Base-by-base conservation (phyloP, 2,888 invertebrate species). In the Hirtodrosophila trivittata region DNA sequence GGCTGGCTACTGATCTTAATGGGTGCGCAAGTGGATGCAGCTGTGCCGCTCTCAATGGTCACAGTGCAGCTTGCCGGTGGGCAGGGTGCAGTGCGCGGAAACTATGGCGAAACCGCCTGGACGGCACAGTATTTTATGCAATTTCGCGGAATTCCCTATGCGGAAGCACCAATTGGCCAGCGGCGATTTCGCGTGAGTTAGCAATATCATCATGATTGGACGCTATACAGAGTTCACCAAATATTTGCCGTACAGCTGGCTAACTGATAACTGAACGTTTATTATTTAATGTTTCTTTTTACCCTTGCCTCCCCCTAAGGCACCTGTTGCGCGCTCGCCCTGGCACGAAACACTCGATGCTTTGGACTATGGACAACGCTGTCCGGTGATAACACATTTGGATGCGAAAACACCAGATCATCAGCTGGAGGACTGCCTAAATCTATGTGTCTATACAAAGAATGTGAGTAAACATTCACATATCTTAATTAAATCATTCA, bases 401-500 rank as follows among this genome's bases (percentile, higher is more conserved):
- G 64, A 68, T 18, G 16, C 39, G 3, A 51, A 66, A 13, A 33
- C 75, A 43, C 45, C 83, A 1, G 69, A 76, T 16, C 59, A 75
- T 30, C 88, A 89, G 62, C 67, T 90, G 7, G 91, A 91, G 65
- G 91, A 91, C 66, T 91, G 90, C 54, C 78, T 91, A 7, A 89
- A 88, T 67, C 60, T 91, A 8, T 87, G 87, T 56, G 85, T 91
- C 26, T 91, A 89, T 58, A 89, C 91, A 0, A 90, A 89, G 72
- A 87, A 86, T 71, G 91, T 90, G 72, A 87, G 77, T 81, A 5
- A 1, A 1, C 25, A 7, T 41, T 4, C 2, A 26, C 5, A 32
- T 37, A 14, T 16, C 3, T 8, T 45, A 16, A 35, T 25, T 25
- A 25, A 4, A 6, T 25, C 3, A 14, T n/a, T n/a, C n/a, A n/a